phyloP scores from a whole-genome alignment of 53 echinoderm and acorn worm genomes.

The Paracentrotus lividus region DNA sequence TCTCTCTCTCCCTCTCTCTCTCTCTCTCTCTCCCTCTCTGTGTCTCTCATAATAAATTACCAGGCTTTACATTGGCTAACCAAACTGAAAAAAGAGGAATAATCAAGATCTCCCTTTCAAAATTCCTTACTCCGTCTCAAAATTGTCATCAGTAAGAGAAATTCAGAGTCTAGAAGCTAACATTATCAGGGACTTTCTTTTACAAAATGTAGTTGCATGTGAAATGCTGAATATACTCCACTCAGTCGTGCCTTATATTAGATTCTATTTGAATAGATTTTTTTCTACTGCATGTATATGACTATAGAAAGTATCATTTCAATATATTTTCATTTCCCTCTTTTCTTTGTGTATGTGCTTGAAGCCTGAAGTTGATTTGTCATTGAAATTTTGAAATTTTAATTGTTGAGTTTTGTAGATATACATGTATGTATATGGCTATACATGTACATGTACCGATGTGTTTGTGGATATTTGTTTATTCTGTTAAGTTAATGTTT shows the following conservation, averaged over 20 bases:
- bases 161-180: neutral
- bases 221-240: constrained; percentile 59
- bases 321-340: neutral
- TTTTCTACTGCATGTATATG: constrained; percentile 31
- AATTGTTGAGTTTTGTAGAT: neutral
- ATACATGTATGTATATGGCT: too few relatives aligned
- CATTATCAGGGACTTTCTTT: constrained; percentile 28
- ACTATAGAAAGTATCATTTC: constrained; percentile 15
- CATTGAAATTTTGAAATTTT: neutral
- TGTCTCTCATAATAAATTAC: neutral
- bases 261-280: constrained; percentile 51
- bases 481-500: constrained; percentile 27
- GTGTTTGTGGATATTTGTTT: neutral
- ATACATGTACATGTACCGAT: neutral
- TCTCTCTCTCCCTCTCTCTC: neutral
- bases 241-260: constrained; percentile 57
- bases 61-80: neutral
- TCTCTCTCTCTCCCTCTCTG: neutral
- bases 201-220: constrained; percentile 30
- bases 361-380: neutral
- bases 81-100: neutral
- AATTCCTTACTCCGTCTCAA: neutral
- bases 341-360: constrained; percentile 18
- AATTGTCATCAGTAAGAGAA: neutral
- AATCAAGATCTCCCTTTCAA: neutral